Base-by-base conservation (phyloP, 2,797 vertebrate species). In the Chelmon rostratus region DNA sequence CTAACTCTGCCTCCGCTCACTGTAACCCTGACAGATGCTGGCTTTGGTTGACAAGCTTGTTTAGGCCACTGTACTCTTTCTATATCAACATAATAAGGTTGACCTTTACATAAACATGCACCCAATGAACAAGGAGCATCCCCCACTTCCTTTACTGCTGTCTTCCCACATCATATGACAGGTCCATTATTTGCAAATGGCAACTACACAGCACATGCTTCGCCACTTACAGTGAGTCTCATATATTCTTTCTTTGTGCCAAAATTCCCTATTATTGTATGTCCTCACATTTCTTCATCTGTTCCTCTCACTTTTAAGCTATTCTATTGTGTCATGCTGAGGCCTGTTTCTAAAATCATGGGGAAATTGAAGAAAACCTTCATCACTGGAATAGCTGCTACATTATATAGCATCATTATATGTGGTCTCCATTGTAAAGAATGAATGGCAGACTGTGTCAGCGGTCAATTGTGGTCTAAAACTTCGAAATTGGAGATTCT, bases 1-100 rank as follows among this genome's bases (percentile, higher is more conserved):
- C 79, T 38, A 75, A 78, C 77, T 73, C 58, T 19, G 40, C 63
- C 69, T 70, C 47, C 11, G 7, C 70, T 81, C 69, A 3, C 75
- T 94, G 91, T 94, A 94, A 96, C 94, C 95, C 94, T 95, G 95
- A 96, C 96, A 95, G 93, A 96, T 94, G 83, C 80, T 84, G 71
- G 62, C 85, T 80, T 69, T 53, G 52, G 70, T 74, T 89, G 88
- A 88, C 86, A 86, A 80, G 83, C 89, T 89, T 91, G 91, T 93
- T 94, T 92, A 87, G 87, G 85, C 71, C 82, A 81, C 86, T 86
- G 79, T 82, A 78, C 83, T 86, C 87, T 86, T 93, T 88, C 90
- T 89, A 84, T 90, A 87, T 89, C 88, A 87, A 79, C 86, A 86
- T 93, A 94, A 94, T 94, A 89, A 92, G 91, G 73, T 82, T 93